Conservation (phyloP, 2,113 vertebrate genomes). For the Halichoeres trimaculatus region DNA sequence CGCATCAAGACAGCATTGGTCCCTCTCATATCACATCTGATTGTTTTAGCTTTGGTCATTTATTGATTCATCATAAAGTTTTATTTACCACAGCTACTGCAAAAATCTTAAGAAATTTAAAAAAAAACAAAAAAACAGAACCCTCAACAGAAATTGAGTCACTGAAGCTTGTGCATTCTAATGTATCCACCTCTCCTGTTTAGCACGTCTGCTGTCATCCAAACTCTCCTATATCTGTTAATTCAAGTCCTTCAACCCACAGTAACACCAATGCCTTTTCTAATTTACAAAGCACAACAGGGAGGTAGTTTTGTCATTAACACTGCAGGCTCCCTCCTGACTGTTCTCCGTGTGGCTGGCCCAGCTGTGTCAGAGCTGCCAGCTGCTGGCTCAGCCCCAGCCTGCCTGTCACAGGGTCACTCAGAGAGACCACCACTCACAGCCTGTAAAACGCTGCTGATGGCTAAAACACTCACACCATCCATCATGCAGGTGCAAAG, state of each 20-base stretch:
- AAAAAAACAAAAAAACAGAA: no score
- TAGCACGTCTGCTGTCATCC: background rate
- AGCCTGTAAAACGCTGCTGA: constrained; percentile 71
- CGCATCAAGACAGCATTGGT: no score
- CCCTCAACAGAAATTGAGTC: background rate
- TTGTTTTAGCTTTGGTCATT: no score
- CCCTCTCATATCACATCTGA: no score
- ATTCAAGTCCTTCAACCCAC: background rate
- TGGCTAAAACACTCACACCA: constrained; percentile 68
- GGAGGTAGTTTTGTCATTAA: constrained; percentile 28
- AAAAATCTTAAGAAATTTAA: no score
- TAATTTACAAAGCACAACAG: constrained; percentile 2
- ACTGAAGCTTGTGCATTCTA: background rate
- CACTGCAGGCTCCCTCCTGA: constrained; percentile 18
- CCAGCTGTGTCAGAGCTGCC: constrained; percentile 46
- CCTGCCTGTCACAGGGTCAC: constrained; percentile 61
- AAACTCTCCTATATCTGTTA: background rate
- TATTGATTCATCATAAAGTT: no score
- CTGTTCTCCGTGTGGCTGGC: constrained; percentile 15
- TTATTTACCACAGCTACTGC: no score
- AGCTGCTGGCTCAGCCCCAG: constrained; percentile 64
- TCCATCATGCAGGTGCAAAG: constrained; percentile 72
- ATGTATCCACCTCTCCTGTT: background rate
- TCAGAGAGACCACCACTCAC: constrained; percentile 57
- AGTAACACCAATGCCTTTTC: background rate